Percentiles rank a stretch among this genome's conserved stretches.
phyloP scores from a whole-genome alignment of 2,113 vertebrate genomes.

The Leptobrachium leishanense region DNA sequence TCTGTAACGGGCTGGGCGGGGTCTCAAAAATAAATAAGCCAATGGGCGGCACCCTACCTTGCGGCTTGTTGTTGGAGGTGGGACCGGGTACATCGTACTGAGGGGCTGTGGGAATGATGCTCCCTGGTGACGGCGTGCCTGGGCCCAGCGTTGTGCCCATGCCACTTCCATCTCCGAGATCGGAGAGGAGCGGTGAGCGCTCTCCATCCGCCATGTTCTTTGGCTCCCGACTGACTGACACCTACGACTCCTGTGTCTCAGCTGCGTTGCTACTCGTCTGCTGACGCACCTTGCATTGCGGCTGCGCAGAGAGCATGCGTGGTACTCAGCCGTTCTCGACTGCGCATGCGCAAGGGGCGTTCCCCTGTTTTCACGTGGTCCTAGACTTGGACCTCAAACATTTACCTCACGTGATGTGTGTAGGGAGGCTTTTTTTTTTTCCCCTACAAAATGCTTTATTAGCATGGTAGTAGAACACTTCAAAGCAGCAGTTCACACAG shows the following conservation, averaged over 20 bases:
- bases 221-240: slow-evolving; percentile 34
- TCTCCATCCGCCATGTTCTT: slow-evolving; percentile 64
- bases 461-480: no score
- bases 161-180: slow-evolving; percentile 59
- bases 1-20: slow-evolving; percentile 7
- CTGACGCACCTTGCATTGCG: slow-evolving; percentile 26
- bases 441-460: neutral
- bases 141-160: slow-evolving; percentile 54
- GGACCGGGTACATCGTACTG: slow-evolving; percentile 49
- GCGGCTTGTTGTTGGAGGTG: slow-evolving; percentile 45
- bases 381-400: slow-evolving; percentile 6
- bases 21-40: slow-evolving; percentile 6
- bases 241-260: slow-evolving; percentile 26
- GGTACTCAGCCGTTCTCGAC: no score
- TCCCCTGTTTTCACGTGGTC: slow-evolving; percentile 13
- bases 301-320: slow-evolving; percentile 27
- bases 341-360: neutral
- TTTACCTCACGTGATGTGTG: slow-evolving; percentile 9
- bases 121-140: slow-evolving; percentile 53
- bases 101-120: slow-evolving; percentile 57
- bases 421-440: neutral
- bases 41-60: slow-evolving; percentile 26
- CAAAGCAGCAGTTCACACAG: no score
- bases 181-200: slow-evolving; percentile 64
- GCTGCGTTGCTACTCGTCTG: slow-evolving; percentile 27